A percentile compares a stretch with the other conserved stretches of the same genome.
Evolutionary conservation across 2,888 invertebrate genomes (phyloP).

Genomic region (Copidosoma aretas): DNA sequence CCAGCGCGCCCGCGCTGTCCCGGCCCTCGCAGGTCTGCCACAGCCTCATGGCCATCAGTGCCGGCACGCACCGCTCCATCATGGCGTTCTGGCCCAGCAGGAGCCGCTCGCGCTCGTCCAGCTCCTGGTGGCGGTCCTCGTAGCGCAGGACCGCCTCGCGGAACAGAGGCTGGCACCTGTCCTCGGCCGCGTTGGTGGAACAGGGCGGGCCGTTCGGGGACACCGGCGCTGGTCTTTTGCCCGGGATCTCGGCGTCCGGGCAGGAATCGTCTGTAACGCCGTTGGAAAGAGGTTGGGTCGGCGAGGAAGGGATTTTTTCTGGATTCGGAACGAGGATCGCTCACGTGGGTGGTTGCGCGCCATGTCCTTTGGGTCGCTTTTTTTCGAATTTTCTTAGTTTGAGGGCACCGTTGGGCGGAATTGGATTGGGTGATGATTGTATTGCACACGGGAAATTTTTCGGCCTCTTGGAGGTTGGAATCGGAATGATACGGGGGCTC

Average conservation of each 20-base stretch:
- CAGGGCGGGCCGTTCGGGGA: background rate
- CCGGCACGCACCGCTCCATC: conserved; percentile 57
- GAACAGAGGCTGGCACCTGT: conserved; percentile 12
- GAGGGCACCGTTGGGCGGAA: too few relatives aligned
- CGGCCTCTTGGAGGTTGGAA: too few relatives aligned
- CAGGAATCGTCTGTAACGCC: too few relatives aligned
- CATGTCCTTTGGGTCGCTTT: too few relatives aligned
- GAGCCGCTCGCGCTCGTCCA: conserved; percentile 48
- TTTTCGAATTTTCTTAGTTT: too few relatives aligned
- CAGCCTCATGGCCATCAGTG: conserved; percentile 53
- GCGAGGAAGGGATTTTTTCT: background rate
- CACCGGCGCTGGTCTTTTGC: background rate
- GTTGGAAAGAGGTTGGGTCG: too few relatives aligned
- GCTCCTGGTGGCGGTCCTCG: conserved; percentile 48
- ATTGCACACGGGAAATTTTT: too few relatives aligned
- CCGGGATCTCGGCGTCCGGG: too few relatives aligned
- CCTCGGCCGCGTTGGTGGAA: background rate
- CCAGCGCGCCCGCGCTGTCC: conserved; percentile 36
- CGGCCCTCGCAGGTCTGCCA: conserved; percentile 38
- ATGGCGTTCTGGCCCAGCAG: conserved; percentile 51
- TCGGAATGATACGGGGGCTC: too few relatives aligned
- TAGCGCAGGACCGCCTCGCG: conserved; percentile 23
- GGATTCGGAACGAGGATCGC: background rate
- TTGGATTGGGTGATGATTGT: too few relatives aligned
- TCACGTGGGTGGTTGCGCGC: background rate